Base-by-base conservation (phyloP, 92 coral and sea anemone genomes). In the Montipora capitata region DNA sequence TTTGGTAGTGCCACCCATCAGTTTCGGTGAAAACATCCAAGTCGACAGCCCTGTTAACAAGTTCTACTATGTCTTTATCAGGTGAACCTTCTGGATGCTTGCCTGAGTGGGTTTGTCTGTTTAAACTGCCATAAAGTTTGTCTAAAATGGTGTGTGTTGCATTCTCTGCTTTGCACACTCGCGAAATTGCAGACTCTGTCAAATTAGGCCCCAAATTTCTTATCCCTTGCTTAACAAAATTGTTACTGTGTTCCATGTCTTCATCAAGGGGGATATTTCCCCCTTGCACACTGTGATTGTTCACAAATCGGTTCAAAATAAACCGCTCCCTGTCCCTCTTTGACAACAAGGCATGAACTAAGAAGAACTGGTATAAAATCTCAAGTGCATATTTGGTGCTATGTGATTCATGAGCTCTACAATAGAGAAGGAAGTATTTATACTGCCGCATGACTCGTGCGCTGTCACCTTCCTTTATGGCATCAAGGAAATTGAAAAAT, bases 371-470 rank as follows among this genome's bases (percentile, higher is more conserved):
- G 78, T 88, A 88, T 27, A 88, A 78, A 63, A 69, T 41, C 82
- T 88, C 91, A 10, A 87, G 91, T 52, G 91, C 91, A 87, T 78
- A 87, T 77, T 87, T 87, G 48, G 66, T 70, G 76, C 91, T 78
- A 7, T 39, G 76, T 68, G 82, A 64, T 70, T 70, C 45, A 59
- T 87, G 80, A 68, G 85, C 85, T 43, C 63, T 68, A 67, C 85
- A 79, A 42, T 71, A 78, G 13, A 87, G 85, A 40, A 87, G 40
- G 41, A 87, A 76, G 85, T 78, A 78, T 76, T 78, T 87, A 49
- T 65, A 42, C 9, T 69, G 70, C 70, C 27, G 87, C 87, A 82
- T 82, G 35, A 16, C 35, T 61, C 87, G 51, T 68, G 87, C 39
- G 2, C 59, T 4, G 59, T 54, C 59, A 54, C 59, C 59, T 54